Evolutionary conservation across 1,140 invertebrate genomes (phyloP), one percentile per base, ranked within the genome.

Genomic region (Papilio glaucus): DNA sequence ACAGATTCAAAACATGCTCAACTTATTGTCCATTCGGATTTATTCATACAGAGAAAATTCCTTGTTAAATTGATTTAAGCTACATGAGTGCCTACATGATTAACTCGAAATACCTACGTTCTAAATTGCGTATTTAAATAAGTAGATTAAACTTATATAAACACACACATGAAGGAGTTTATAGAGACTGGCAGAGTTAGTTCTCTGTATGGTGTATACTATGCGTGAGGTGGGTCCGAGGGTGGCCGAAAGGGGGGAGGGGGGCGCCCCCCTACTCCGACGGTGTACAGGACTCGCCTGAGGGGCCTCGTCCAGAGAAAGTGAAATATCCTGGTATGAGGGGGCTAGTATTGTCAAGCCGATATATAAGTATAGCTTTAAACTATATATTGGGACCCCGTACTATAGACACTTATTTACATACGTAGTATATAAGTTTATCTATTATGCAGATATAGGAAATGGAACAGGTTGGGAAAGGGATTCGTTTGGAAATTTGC

Each of bases 291-390:
- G 75, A 84, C 83, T 82, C 87, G 88, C 88, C 87, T 85, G 76
- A 87, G 87, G 89, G 88, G 86, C 79, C 83, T 83, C 89, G 90
- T 87, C 90, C 88, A 91, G 89, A 90, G 88, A 92, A 91, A 92
- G 89, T 91, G 89, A 90, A 91, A 86, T 89, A 88, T 88, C 89
- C 88, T 88, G 88, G 86, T 87, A 80, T 86, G 88, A 82, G 88
- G 90, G 86, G 88, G 87, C 90, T 89, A 91, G 88, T 87, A 92
- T 90, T 92, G 90, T 92, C 90, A 92, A 92, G 86, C 85, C 83
- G 73, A 89, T 88, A 78, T 90, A 90, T 89, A 92, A 79, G 75
- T 90, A 89, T 91, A 91, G 86, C 85, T 92, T 92, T 91, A 90
- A 91, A 92, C 89, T 92, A 92, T 91, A 90, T 90, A 87, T 87